These are phyloP conservation scores for Neodiprion virginianus DNA, from an alignment of 1,140 invertebrate genomes.

Conservation along the genomic window DNA sequence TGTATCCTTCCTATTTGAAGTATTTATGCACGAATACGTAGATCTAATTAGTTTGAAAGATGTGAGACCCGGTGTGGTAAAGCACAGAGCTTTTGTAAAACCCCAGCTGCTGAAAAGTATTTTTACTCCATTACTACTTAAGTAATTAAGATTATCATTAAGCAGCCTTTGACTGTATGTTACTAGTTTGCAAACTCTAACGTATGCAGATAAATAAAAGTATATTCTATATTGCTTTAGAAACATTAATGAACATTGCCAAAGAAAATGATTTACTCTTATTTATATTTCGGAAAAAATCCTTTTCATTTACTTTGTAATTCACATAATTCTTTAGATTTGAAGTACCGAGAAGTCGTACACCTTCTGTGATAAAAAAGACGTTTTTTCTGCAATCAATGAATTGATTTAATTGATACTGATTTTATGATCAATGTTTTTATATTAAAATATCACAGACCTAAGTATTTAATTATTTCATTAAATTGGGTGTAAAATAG, in stretches of 20 bases:
- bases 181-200: not conserved
- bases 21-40: not conserved
- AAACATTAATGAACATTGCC: not conserved
- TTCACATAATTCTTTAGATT: too few relatives aligned
- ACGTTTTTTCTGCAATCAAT: too few relatives aligned
- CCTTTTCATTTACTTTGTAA: not conserved
- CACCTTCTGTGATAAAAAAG: too few relatives aligned
- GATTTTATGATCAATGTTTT: too few relatives aligned
- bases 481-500: too few relatives aligned
- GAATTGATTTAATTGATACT: too few relatives aligned
- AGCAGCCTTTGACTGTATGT: not conserved
- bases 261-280: too few relatives aligned
- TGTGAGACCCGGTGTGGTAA: not conserved
- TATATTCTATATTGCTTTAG: not conserved
- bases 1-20: not conserved
- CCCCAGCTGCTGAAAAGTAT: not conserved
- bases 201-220: not conserved
- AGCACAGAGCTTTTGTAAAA: not conserved
- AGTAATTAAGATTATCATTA: not conserved
- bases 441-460: too few relatives aligned
- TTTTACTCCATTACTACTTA: conserved; percentile 8
- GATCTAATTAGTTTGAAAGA: not conserved
- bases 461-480: too few relatives aligned
- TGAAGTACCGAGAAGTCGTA: too few relatives aligned
- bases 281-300: not conserved